These are phyloP conservation scores for Ovibos moschatus DNA, from an alignment of 2,113 vertebrate genomes.

Conservation along the genomic window DNA sequence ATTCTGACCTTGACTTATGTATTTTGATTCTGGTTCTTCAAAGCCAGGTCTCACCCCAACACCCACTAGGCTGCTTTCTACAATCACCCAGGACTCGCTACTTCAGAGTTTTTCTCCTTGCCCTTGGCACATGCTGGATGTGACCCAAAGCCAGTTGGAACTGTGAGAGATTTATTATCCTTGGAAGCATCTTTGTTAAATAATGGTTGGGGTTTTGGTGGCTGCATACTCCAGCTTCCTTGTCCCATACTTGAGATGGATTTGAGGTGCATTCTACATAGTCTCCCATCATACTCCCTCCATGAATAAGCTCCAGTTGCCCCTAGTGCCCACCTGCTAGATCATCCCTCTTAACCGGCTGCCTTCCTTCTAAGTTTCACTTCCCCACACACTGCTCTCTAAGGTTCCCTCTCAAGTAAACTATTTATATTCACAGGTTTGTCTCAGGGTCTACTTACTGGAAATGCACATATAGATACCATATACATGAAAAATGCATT, in stretches of 20 bases:
- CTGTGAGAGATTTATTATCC: background rate
- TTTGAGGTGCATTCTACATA: background rate
- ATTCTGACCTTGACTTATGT: background rate
- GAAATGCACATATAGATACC: background rate
- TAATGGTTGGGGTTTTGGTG: background rate
- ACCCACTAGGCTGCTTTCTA: background rate
- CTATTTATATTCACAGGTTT: background rate
- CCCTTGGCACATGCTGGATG: background rate
- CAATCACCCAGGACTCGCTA: background rate
- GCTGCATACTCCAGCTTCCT: background rate
- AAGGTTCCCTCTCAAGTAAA: background rate
- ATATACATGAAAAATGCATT: background rate
- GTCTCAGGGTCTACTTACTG: background rate
- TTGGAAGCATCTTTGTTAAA: background rate
- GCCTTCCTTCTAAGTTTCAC: background rate
- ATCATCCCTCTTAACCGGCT: background rate
- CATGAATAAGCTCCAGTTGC: background rate
- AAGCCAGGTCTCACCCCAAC: background rate
- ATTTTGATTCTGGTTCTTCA: background rate
- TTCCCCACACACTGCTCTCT: background rate
- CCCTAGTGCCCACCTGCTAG: background rate
- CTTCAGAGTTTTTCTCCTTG: background rate
- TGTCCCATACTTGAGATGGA: background rate
- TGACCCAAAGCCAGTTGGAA: background rate
- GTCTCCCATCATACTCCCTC: background rate